Evolutionary conservation across 2,797 vertebrate species (phyloP), one percentile per base, ranked within the genome.

Genomic region (Typhlichthys eigenmanni): DNA sequence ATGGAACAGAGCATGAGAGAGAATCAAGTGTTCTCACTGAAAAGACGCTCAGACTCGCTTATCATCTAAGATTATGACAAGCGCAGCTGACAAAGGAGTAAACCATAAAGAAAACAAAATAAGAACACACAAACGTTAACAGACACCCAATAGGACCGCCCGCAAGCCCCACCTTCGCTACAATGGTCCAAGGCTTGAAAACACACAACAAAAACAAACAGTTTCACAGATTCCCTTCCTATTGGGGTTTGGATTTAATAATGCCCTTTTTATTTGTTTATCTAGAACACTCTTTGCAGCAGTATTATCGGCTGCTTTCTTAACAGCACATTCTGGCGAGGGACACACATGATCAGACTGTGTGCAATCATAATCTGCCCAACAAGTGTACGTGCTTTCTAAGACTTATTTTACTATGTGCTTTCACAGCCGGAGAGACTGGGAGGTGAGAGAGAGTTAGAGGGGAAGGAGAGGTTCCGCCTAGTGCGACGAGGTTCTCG

Each of bases 101-200:
- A 92, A 90, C 85, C 90, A 93, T 66, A 91, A 88, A 83, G 90
- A 74, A 90, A 84, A 75, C 84, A 89, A 72, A 61, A 66, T 29
- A 67, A 52, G 71, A 48, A 63, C 58, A 74, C 59, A 74, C 38
- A 68, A 54, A 73, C 58, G 60, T 59, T 52, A 67, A 67, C 34
- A 69, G 56, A 81, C 52, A 75, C 14, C n/a, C 45, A 45, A 50
- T 58, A 13, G 19, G 4, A 19, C 24, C 51, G 66, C 65, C 38
- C 43, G 43, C 63, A 11, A 60, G 29, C 76, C 48, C 16, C 69
- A 57, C 48, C 51, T 55, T 52, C 17, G 51, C 47, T 17, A 32
- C 51, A 67, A 55, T 71, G 56, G 34, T 62, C 66, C 62, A 61
- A 52, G 13, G 38, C 29, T 10, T 78, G 59, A 71, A 55, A 46